Evolutionary conservation across 2,888 invertebrate species (phyloP), one percentile per base, ranked within the genome.

Genomic region (Oxyscelio sp.): DNA sequence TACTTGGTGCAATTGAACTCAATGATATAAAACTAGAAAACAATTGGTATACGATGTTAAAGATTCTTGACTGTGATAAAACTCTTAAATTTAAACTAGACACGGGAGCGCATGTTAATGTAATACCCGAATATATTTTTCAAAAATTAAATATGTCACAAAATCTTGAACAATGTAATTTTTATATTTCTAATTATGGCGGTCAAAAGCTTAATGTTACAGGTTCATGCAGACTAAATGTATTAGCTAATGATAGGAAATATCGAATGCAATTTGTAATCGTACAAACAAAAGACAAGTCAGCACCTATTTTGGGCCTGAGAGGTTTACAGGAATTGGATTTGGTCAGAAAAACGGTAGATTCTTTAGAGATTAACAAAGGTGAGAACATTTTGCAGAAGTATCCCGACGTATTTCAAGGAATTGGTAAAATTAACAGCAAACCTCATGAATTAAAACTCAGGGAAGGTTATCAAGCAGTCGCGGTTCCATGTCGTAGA

Each of bases 371-470:
- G 9, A 78, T 86, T 13, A 52, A 24, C 1, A 52, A 11, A 13
- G 13, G n/a, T 17, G 2, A 22, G 0, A 22, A 83, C n/a, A 17
- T n/a, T n/a, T n/a, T n/a, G n/a, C n/a, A 59, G 15, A 63, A 81
- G 34, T 63, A 80, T 61, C 19, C 31, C 9, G 83, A 85, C 48
- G n/a, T 87, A 38, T 87, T 88, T 70, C 34, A 75, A 61, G 85
- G 87, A 13, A 56, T 88, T 65, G 88, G 86, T 0, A 79, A 75
- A 43, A 58, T 90, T 9, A 45, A 48, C 17, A 65, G 81, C 21
- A 34, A 22, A 21, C 71, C 70, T 43, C 86, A 85, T 54, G 56
- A 82, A 4, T 85, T 88, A 19, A 71, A 83, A 70, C 13, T 89
- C 21, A 73, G 85, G 31, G 52, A 86, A n/a, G 56, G 83, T 68